phyloP scores from a whole-genome alignment of 2,113 vertebrate genomes.

The zebrafish (Danio rerio) region DNA sequence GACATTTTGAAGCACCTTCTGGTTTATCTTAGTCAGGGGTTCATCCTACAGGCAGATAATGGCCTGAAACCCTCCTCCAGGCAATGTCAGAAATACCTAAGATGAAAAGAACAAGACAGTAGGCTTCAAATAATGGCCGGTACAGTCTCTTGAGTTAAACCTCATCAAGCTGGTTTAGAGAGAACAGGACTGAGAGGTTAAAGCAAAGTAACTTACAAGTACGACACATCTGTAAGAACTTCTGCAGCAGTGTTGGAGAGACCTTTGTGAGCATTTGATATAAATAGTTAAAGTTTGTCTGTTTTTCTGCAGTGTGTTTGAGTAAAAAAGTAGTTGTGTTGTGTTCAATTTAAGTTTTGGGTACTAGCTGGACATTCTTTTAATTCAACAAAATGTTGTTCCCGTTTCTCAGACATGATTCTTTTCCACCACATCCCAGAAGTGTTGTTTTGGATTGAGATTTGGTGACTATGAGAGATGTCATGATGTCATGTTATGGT shows the following conservation, averaged over 20 bases:
- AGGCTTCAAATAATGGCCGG: neutral
- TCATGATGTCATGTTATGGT: no score
- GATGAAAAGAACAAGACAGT: neutral
- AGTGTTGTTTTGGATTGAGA: no score
- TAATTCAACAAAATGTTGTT: no score
- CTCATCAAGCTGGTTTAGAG: neutral
- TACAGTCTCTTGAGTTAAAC: neutral
- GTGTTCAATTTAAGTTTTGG: no score
- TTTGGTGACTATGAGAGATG: no score
- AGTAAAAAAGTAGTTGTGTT: no score
- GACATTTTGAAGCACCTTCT: neutral
- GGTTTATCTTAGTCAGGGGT: neutral
- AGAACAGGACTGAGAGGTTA: neutral
- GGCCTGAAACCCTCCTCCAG: neutral
- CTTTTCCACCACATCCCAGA: no score
- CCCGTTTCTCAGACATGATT: no score
- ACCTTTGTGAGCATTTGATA: neutral
- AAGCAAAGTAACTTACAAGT: no score
- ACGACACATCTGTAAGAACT: neutral
- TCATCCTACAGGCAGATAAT: neutral
- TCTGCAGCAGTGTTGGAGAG: neutral
- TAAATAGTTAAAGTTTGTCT: neutral
- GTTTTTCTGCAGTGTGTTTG: no score
- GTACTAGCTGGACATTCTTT: no score
- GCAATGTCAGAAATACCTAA: neutral